A percentile compares a stretch with the other conserved stretches of the same genome.
Conservation (phyloP, 2,797 vertebrate genomes). For the Schizopygopsis malacanthus region DNA sequence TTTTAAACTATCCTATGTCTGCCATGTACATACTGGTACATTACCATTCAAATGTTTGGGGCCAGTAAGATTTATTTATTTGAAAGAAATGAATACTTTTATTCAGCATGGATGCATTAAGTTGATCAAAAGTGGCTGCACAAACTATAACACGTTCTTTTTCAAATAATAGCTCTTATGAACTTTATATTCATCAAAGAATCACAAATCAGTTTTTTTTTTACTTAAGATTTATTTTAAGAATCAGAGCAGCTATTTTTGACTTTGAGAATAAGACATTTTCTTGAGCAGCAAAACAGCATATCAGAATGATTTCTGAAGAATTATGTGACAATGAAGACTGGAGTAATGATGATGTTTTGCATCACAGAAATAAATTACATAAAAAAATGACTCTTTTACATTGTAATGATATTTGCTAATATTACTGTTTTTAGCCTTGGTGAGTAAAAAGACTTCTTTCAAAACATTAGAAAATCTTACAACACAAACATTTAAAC, state of each 20-base stretch:
- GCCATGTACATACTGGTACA: not conserved
- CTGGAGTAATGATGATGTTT: not conserved
- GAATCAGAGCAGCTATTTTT: not conserved
- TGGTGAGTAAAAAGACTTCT: not conserved
- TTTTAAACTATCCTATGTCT: constrained; percentile 14
- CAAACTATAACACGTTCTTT: not conserved
- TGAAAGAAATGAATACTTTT: not conserved
- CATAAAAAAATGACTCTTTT: not conserved
- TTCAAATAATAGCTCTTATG: not conserved
- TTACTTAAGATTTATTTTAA: not conserved
- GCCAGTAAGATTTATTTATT: not conserved
- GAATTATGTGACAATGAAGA: not conserved
- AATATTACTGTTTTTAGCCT: not conserved
- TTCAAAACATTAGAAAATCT: not conserved
- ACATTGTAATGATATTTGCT: not conserved
- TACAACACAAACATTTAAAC: not conserved
- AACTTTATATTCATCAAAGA: not conserved
- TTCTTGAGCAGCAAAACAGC: not conserved
- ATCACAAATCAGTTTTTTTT: not conserved
- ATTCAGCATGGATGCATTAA: not conserved
- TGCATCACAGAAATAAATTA: not conserved
- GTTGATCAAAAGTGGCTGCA: not conserved
- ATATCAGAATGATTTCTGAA: not conserved
- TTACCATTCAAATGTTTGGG: not conserved
- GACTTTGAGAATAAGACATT: not conserved